Evolutionary conservation across 2,797 vertebrate genomes (phyloP).

Genomic region (Intellagama lesueurii): DNA sequence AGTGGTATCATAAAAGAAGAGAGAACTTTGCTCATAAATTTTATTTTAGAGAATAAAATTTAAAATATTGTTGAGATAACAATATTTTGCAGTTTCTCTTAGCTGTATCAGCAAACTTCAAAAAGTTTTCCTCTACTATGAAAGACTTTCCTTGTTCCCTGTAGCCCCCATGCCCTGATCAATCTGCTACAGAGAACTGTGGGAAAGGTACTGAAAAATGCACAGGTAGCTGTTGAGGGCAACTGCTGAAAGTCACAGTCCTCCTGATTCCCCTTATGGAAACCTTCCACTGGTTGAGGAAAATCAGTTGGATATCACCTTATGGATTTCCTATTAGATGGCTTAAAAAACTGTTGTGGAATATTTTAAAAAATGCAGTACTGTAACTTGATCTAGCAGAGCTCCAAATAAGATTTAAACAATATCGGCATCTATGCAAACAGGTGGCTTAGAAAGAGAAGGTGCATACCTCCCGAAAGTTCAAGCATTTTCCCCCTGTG

Average conservation of each 20-base stretch:
- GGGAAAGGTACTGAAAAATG: background rate
- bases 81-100: background rate
- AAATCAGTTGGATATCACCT: background rate
- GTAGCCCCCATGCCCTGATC: background rate
- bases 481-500: slow-evolving; percentile 84
- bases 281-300: background rate
- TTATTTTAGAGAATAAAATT: background rate
- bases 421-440: slow-evolving; percentile 9
- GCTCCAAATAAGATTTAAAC: background rate
- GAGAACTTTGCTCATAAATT: background rate
- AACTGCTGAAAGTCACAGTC: background rate
- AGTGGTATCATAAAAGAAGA: background rate
- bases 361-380: background rate
- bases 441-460: slow-evolving; percentile 32
- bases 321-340: slow-evolving; percentile 26
- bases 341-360: background rate
- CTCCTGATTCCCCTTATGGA: background rate
- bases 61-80: background rate
- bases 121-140: background rate
- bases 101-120: background rate
- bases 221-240: background rate
- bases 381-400: background rate
- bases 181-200: background rate
- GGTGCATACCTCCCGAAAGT: slow-evolving; percentile 76
- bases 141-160: background rate